A percentile compares a stretch with the other conserved stretches of the same genome.
These are phyloP conservation scores for Pediacus dermestoides DNA, from an alignment of 2,888 invertebrate genomes.

Conservation along the genomic window DNA sequence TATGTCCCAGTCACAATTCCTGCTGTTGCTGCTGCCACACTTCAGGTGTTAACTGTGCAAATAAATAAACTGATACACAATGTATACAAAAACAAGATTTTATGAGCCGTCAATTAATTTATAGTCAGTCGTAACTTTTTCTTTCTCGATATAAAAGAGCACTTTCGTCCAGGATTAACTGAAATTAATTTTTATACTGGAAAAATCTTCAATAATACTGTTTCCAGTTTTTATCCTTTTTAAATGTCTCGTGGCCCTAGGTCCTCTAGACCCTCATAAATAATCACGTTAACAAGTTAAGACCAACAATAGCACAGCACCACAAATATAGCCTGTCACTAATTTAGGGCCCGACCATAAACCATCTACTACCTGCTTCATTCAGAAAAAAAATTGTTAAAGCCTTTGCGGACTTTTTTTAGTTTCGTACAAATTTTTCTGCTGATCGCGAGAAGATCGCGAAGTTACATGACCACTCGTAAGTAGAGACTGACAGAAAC, in stretches of 20 bases:
- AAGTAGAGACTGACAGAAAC: slow-evolving; percentile 40
- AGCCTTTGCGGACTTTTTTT: slow-evolving; percentile 7
- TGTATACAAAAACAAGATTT: slow-evolving; percentile 36
- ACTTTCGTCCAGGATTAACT: neutral
- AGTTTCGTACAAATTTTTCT: slow-evolving; percentile 9
- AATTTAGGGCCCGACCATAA: slow-evolving; percentile 4
- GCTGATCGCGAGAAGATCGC: slow-evolving; percentile 35
- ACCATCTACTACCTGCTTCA: slow-evolving; percentile 3
- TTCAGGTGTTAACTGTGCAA: slow-evolving; percentile 33
- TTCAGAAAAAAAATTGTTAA: neutral
- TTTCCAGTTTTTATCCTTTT: too few species aligned
- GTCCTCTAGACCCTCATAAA: slow-evolving; percentile 23
- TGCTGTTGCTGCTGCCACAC: slow-evolving; percentile 23
- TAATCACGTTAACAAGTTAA: slow-evolving; percentile 21
- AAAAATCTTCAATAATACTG: too few species aligned
- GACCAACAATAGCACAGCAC: slow-evolving; percentile 31
- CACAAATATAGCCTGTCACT: slow-evolving; percentile 18
- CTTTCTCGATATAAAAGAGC: slow-evolving; percentile 14
- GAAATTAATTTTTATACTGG: slow-evolving; percentile 6
- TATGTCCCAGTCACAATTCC: too few species aligned
- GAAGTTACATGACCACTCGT: slow-evolving; percentile 39
- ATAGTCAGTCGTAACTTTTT: slow-evolving; percentile 41
- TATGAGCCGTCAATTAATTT: slow-evolving; percentile 45
- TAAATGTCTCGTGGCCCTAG: too few species aligned
- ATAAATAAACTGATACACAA: slow-evolving; percentile 37